Evolutionary conservation across 2,113 vertebrate genomes (phyloP).

Genomic region (Ranitomeya imitator): DNA sequence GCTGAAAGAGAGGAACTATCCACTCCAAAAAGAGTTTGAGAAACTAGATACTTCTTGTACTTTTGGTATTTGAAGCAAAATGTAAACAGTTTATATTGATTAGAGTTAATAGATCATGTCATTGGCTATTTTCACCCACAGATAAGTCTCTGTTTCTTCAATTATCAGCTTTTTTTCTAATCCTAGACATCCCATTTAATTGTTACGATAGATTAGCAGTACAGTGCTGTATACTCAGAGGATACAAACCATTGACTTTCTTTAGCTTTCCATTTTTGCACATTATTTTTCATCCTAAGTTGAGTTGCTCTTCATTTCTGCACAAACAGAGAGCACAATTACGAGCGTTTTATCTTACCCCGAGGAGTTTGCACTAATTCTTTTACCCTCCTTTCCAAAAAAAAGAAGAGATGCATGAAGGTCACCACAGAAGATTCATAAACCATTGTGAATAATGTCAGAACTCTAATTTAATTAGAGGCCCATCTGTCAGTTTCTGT

Average conservation of each 20-base stretch:
- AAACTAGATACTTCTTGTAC: too few species aligned
- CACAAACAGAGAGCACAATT: slow-evolving; percentile 28
- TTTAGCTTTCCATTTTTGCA: background rate
- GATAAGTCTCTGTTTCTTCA: too few species aligned
- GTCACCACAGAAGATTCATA: slow-evolving; percentile 81
- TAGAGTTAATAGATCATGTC: too few species aligned
- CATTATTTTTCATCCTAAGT: slow-evolving; percentile 15
- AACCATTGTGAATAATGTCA: slow-evolving; percentile 90
- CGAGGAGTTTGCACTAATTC: slow-evolving; percentile 56
- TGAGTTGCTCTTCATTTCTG: slow-evolving; percentile 9
- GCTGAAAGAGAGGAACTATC: too few species aligned
- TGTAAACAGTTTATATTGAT: too few species aligned
- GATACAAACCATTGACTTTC: background rate
- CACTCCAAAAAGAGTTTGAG: too few species aligned
- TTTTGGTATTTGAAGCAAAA: too few species aligned
- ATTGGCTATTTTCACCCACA: too few species aligned
- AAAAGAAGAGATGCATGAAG: slow-evolving; percentile 82
- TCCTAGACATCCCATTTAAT: background rate
- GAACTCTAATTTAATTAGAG: slow-evolving; percentile 98
- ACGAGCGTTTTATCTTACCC: slow-evolving; percentile 24
- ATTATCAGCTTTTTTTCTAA: background rate
- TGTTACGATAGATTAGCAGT: background rate
- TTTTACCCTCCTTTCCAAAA: slow-evolving; percentile 48
- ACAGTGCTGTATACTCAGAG: background rate
- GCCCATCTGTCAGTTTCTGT: slow-evolving; percentile 99